Evolutionary conservation across 2,888 invertebrate species (phyloP).

Genomic region (Drosophila pegasa): DNA sequence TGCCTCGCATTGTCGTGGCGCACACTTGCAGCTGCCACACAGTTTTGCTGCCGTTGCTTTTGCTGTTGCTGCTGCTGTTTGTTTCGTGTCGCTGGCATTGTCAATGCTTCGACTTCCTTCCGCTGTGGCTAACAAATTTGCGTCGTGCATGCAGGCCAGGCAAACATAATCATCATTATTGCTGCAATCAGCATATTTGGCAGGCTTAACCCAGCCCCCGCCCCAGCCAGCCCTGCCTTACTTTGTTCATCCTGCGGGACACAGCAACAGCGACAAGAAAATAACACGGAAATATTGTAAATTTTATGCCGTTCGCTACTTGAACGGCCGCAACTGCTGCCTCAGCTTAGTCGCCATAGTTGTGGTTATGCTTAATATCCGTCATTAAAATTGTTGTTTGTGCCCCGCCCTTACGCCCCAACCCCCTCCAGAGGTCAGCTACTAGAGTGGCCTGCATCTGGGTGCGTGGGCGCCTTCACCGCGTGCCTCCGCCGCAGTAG

Average conservation of each 20-base stretch:
- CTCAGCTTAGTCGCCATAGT: conserved; percentile 40
- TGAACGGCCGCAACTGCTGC: not conserved
- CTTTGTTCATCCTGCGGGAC: conserved; percentile 38
- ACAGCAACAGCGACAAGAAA: conserved; percentile 9
- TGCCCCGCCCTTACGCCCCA: conserved; percentile 10
- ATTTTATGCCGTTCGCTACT: conserved; percentile 47
- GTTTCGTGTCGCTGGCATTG: conserved; percentile 78
- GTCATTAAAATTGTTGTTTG: conserved; percentile 76
- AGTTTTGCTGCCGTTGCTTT: conserved; percentile 18
- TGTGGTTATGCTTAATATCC: conserved; percentile 76
- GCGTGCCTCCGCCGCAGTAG: conserved; percentile 38
- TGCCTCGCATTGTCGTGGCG: conserved; percentile 47
- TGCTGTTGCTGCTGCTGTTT: conserved; percentile 36
- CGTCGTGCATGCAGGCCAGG: conserved; percentile 73
- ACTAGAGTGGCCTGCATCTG: no score
- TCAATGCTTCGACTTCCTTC: conserved; percentile 77
- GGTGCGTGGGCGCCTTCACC: conserved; percentile 58
- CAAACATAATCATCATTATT: conserved; percentile 80
- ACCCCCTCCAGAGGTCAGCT: not conserved
- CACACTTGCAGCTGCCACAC: conserved; percentile 44
- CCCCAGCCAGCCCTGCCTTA: not conserved
- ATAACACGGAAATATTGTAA: conserved; percentile 64
- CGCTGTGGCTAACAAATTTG: conserved; percentile 78
- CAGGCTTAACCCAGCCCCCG: conserved; percentile 54
- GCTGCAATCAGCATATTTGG: conserved; percentile 77